Conservation (phyloP, 2,113 vertebrate genomes). For the Oncorhynchus masou region DNA sequence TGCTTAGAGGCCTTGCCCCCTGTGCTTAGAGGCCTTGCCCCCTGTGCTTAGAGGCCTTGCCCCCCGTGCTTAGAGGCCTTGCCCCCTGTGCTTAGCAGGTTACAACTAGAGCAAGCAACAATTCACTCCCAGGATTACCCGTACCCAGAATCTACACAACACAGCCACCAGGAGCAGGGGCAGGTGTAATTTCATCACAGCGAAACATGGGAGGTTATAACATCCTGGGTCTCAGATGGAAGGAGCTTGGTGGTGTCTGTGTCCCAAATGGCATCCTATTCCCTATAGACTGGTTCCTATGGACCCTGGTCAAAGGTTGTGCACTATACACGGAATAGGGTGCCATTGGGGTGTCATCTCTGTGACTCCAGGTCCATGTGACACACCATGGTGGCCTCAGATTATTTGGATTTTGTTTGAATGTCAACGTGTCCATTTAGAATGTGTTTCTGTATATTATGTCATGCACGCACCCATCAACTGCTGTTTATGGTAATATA, state of each 20-base stretch:
- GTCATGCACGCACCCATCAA: slow-evolving; percentile 7
- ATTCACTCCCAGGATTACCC: background rate
- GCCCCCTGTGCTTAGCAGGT: background rate
- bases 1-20: too few relatives aligned
- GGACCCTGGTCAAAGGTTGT: background rate
- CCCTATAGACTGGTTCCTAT: background rate
- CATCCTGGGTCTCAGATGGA: too few relatives aligned
- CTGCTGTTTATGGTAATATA: background rate
- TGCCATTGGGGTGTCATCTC: background rate
- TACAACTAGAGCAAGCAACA: background rate
- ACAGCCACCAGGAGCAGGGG: background rate
- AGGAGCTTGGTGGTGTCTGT: background rate
- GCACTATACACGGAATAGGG: too few relatives aligned
- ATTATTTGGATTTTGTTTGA: background rate
- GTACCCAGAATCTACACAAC: background rate
- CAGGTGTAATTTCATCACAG: background rate
- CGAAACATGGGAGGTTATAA: background rate
- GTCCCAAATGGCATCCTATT: background rate
- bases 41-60: too few relatives aligned
- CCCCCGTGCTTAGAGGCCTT: too few relatives aligned
- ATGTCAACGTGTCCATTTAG: background rate
- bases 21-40: too few relatives aligned
- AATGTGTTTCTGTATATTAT: background rate
- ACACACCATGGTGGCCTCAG: background rate
- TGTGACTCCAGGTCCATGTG: background rate